Percentiles rank a stretch among this genome's conserved stretches.
Conservation (phyloP, 2,888 invertebrate genomes). For the Ennomos fuscantarius region DNA sequence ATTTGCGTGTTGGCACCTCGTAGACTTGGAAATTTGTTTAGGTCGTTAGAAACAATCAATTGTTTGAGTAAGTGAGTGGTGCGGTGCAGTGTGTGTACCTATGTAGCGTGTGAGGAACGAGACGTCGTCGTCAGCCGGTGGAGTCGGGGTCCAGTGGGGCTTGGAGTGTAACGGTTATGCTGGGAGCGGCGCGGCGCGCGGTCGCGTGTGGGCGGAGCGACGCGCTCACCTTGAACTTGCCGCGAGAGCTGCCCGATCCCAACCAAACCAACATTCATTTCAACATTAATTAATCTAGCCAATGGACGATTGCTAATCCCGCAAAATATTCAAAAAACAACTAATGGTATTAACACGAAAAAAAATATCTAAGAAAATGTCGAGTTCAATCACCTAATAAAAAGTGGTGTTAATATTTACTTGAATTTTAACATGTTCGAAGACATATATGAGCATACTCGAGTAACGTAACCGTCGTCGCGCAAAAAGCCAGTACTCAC, state of each 20-base stretch:
- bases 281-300: conserved; percentile 44
- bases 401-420: conserved; percentile 6
- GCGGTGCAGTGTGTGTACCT: conserved; percentile 37
- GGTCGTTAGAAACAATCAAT: conserved; percentile 55
- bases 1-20: conserved; percentile 53
- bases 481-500: conserved; percentile 30
- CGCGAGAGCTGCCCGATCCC: conserved; percentile 65
- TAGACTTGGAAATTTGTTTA: conserved; percentile 43
- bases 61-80: conserved; percentile 60
- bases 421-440: conserved; percentile 7
- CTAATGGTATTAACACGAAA: not conserved
- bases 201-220: conserved; percentile 80
- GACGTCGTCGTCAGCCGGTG: conserved; percentile 48
- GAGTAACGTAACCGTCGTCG: conserved; percentile 25
- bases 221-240: conserved; percentile 85
- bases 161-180: conserved; percentile 76
- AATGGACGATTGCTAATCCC: conserved; percentile 26
- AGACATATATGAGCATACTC: conserved; percentile 8
- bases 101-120: conserved; percentile 51
- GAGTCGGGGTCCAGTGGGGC: conserved; percentile 67
- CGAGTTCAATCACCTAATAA: conserved; percentile 11
- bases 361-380: too few species aligned
- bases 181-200: conserved; percentile 35
- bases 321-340: not conserved
- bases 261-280: conserved; percentile 38